Percentiles rank a stretch among this genome's conserved stretches.
Evolutionary conservation across 2,888 invertebrate genomes (phyloP).

Genomic region (Leptinotarsa peninsularis): DNA sequence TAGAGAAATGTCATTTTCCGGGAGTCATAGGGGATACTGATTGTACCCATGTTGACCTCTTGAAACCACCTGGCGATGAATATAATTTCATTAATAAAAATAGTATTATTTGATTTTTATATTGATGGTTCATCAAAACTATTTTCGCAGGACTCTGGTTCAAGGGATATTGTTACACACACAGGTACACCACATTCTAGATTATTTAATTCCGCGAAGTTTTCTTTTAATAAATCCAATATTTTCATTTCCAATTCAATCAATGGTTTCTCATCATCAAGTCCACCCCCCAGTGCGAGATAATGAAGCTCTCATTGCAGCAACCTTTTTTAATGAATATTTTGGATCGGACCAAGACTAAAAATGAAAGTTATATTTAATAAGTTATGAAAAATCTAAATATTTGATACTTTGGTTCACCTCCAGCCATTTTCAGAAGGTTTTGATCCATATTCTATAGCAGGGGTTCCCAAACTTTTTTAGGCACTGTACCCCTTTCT

Average conservation of each 20-base stretch:
- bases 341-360: conserved; percentile 24
- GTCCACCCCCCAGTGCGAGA: conserved; percentile 21
- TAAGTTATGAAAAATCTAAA: not conserved
- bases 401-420: conserved; percentile 14
- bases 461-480: no score
- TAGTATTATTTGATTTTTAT: not conserved
- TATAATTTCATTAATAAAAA: no score
- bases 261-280: conserved; percentile 12
- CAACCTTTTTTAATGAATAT: conserved; percentile 28
- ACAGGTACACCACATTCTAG: no score
- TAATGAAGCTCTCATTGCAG: conserved; percentile 16
- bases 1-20: no score
- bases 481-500: no score
- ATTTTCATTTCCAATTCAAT: conserved; percentile 14
- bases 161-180: no score
- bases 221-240: no score
- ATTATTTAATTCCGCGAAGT: no score
- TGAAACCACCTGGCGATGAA: no score
- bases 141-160: not conserved
- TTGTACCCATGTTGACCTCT: no score
- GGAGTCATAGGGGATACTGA: no score
- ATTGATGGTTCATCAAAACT: conserved; percentile 2
- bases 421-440: conserved; percentile 27
- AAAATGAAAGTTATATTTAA: not conserved
- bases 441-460: conserved; percentile 21